Conservation (phyloP, 2,888 invertebrate species). For the Sphinx pinastri region DNA sequence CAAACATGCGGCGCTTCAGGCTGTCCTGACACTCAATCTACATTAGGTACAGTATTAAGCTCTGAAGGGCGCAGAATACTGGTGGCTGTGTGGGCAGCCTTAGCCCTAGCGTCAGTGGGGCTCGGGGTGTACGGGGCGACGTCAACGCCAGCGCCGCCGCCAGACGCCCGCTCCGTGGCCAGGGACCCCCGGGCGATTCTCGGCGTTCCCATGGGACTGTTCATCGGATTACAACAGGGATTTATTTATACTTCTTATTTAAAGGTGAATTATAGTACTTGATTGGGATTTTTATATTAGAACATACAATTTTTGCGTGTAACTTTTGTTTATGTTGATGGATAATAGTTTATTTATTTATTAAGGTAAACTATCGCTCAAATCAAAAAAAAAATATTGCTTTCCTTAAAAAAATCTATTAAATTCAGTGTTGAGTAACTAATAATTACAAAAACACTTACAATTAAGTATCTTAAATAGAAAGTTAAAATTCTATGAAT, state of each 20-base stretch:
- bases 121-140: conserved; percentile 68
- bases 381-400: no score
- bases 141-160: conserved; percentile 67
- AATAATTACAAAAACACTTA: no score
- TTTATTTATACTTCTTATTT: conserved; percentile 93
- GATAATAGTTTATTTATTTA: no score
- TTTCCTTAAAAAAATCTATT: no score
- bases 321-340: no score
- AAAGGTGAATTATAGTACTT: conserved; percentile 79
- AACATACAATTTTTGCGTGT: no score
- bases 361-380: no score
- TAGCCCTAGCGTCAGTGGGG: conserved; percentile 60
- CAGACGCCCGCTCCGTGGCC: conserved; percentile 66
- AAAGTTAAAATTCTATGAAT: no score
- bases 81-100: conserved; percentile 66
- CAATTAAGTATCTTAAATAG: no score
- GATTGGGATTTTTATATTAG: no score
- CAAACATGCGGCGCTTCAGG: conserved; percentile 71
- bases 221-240: conserved; percentile 93
- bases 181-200: conserved; percentile 87
- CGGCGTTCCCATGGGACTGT: conserved; percentile 90
- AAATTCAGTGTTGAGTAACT: no score
- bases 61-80: conserved; percentile 64
- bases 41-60: conserved; percentile 63
- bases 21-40: conserved; percentile 67